These are phyloP conservation scores for Polydrusus pterygomalis DNA, from an alignment of 2,888 invertebrate genomes.

Conservation along the genomic window DNA sequence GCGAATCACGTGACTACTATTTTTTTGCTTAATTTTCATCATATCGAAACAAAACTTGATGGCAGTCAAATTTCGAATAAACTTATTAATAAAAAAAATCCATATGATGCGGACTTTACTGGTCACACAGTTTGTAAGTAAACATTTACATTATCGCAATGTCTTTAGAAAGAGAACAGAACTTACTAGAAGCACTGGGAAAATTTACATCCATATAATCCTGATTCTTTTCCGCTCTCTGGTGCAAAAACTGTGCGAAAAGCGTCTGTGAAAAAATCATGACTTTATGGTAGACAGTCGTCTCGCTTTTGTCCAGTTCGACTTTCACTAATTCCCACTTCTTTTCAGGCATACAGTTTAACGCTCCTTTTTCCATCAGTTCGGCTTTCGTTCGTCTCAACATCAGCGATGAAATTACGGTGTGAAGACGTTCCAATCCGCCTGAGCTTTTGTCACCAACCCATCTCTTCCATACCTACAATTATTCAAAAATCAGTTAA, in stretches of 20 bases:
- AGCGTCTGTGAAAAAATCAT: slow-evolving; percentile 83
- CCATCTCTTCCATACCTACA: slow-evolving; percentile 92
- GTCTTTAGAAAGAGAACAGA: too few species aligned
- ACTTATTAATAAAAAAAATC: too few species aligned
- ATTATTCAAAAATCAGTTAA: background rate
- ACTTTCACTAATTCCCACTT: slow-evolving; percentile 76
- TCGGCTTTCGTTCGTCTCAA: slow-evolving; percentile 92
- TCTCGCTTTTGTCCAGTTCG: slow-evolving; percentile 80
- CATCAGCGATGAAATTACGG: slow-evolving; percentile 89
- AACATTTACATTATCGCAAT: too few species aligned
- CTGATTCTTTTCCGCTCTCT: slow-evolving; percentile 81
- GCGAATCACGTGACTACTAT: too few species aligned
- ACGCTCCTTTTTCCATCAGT: slow-evolving; percentile 78
- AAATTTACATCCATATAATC: slow-evolving; percentile 60
- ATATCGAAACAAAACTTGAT: too few species aligned
- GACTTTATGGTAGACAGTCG: slow-evolving; percentile 85
- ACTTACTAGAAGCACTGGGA: slow-evolving; percentile 35
- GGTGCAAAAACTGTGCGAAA: slow-evolving; percentile 85
- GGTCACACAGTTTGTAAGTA: too few species aligned
- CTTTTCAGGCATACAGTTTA: slow-evolving; percentile 79
- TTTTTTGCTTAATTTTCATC: too few species aligned
- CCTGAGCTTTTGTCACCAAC: slow-evolving; percentile 88
- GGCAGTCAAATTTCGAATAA: too few species aligned
- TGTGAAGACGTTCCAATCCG: slow-evolving; percentile 87
- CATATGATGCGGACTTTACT: too few species aligned